A percentile compares a stretch with the other conserved stretches of the same genome.
Conservation (phyloP, 2,113 vertebrate genomes). For the Ardeotis arabs region DNA sequence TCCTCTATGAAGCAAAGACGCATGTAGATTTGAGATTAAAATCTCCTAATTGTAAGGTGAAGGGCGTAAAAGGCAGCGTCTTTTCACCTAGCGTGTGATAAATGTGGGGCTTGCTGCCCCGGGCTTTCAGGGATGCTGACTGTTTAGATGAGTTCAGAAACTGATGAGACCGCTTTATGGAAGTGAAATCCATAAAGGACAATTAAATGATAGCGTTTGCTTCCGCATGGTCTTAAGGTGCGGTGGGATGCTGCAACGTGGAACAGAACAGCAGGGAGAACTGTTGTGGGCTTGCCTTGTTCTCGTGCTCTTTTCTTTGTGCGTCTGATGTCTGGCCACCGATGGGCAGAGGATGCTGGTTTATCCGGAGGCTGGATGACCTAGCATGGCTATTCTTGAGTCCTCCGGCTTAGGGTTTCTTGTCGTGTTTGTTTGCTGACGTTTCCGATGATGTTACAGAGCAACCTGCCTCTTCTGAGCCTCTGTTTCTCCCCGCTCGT, state of each 20-base stretch:
- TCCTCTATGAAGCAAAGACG: background rate
- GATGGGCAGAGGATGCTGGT: background rate
- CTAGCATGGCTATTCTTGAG: background rate
- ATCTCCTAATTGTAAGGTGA: background rate
- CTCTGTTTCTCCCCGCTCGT: background rate
- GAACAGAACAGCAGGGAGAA: background rate
- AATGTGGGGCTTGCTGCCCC: background rate
- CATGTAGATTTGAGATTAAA: background rate
- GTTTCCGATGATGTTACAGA: background rate
- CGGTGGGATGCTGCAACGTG: rapidly evolving
- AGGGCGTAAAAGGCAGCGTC: background rate
- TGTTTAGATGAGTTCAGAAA: background rate
- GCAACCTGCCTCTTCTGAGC: background rate
- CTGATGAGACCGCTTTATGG: background rate
- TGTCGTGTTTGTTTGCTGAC: background rate
- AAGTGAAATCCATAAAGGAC: background rate
- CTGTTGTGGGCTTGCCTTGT: background rate
- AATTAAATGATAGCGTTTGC: background rate
- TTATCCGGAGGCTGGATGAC: background rate
- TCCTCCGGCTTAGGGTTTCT: background rate
- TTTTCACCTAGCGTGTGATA: rapidly evolving
- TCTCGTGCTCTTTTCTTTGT: background rate
- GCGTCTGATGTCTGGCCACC: background rate
- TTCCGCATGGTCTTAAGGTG: rapidly evolving
- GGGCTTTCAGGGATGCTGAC: background rate